Evolutionary conservation across 2,888 invertebrate species (phyloP).

Genomic region (Antitype chi): DNA sequence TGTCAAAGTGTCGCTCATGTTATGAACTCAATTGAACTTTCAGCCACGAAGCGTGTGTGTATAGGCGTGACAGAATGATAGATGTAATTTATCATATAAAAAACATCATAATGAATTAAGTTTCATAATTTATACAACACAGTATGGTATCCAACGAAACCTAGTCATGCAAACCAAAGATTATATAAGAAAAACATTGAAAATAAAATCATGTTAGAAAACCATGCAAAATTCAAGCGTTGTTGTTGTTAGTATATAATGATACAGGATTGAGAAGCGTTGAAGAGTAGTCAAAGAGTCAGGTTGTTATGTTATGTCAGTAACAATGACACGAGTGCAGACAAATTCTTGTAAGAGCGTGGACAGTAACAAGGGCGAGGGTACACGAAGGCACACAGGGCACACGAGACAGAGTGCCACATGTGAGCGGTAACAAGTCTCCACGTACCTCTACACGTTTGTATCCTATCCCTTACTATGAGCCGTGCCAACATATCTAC

Average conservation of each 20-base stretch:
- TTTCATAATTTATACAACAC: slow-evolving; percentile 38
- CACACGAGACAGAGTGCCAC: slow-evolving; percentile 69
- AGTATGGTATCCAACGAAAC: slow-evolving; percentile 32
- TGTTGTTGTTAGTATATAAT: slow-evolving; percentile 30
- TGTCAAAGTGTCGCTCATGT: slow-evolving; percentile 6
- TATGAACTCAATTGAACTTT: slow-evolving; percentile 37
- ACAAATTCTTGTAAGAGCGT: slow-evolving; percentile 61
- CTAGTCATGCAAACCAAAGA: slow-evolving; percentile 59
- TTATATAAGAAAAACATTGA: slow-evolving; percentile 38
- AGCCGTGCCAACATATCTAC: slow-evolving; percentile 37
- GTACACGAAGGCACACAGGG: slow-evolving; percentile 56
- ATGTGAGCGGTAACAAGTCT: slow-evolving; percentile 65
- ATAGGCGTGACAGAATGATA: slow-evolving; percentile 36
- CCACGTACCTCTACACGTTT: slow-evolving; percentile 74
- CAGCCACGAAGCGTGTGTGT: slow-evolving; percentile 27
- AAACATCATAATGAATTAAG: slow-evolving; percentile 35
- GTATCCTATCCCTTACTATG: slow-evolving; percentile 42
- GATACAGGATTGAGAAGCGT: slow-evolving; percentile 53
- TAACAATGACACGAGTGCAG: slow-evolving; percentile 63
- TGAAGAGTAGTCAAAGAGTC: slow-evolving; percentile 55
- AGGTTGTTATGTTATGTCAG: slow-evolving; percentile 42
- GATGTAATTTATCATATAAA: slow-evolving; percentile 35
- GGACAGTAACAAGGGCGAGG: slow-evolving; percentile 59
- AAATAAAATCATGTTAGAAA: slow-evolving; percentile 25
- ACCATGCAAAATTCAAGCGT: slow-evolving; percentile 57